phyloP scores from a whole-genome alignment of 2,888 invertebrate genomes.

The Apoda limacodes region DNA sequence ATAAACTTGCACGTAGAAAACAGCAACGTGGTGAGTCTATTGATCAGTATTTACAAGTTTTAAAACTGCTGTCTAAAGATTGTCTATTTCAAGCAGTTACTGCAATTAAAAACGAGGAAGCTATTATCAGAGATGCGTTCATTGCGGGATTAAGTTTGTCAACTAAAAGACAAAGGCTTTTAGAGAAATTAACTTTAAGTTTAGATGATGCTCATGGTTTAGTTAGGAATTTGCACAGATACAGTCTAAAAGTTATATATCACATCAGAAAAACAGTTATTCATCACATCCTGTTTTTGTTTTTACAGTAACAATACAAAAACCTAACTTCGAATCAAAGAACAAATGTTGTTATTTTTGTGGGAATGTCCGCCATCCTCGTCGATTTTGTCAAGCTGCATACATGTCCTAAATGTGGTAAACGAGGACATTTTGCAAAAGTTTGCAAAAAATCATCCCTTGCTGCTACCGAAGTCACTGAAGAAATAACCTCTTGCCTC shows the following conservation, averaged over 20 bases:
- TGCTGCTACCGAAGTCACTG: not conserved
- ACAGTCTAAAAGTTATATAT: not conserved
- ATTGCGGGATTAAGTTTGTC: not conserved
- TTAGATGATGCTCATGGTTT: slow-evolving; percentile 4
- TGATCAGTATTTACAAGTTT: not conserved
- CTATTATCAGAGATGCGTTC: not conserved
- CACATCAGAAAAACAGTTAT: too few relatives aligned
- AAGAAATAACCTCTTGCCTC: not conserved
- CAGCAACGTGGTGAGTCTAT: not conserved
- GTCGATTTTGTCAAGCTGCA: slow-evolving; percentile 2
- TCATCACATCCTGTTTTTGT: too few relatives aligned
- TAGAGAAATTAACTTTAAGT: slow-evolving; percentile 4
- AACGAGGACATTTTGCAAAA: slow-evolving; percentile 5
- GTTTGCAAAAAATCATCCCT: too few relatives aligned
- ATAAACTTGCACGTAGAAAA: not conserved
- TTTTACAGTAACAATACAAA: too few relatives aligned
- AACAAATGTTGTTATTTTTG: slow-evolving; percentile 7
- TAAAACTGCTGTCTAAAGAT: not conserved
- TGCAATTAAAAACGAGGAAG: not conserved
- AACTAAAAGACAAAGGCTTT: slow-evolving; percentile 2
- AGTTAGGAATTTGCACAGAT: not conserved
- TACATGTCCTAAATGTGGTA: slow-evolving; percentile 3
- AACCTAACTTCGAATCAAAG: slow-evolving; percentile 1
- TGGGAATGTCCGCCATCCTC: slow-evolving; percentile 5
- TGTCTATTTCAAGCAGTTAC: not conserved